These are phyloP conservation scores for Mormyrus iriodes DNA, from an alignment of 2,113 vertebrate genomes.

Conservation along the genomic window DNA sequence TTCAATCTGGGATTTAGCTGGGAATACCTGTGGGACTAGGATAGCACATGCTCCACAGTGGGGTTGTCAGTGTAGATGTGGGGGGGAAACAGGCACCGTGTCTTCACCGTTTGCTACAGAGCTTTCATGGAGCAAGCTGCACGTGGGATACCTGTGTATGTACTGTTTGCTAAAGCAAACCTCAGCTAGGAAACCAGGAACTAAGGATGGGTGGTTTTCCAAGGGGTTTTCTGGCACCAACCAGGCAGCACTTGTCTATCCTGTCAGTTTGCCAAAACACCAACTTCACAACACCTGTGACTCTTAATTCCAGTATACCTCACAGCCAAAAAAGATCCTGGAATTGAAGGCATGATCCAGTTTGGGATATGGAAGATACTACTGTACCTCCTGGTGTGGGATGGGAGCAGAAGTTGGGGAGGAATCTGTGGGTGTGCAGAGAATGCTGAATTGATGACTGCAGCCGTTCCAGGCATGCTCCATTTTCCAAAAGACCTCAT, in stretches of 20 bases:
- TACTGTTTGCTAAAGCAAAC: conserved; percentile 15
- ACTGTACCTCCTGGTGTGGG: not conserved
- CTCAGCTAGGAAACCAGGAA: not conserved
- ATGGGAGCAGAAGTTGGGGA: not conserved
- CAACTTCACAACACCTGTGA: conserved; percentile 2
- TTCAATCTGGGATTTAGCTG: conserved; percentile 15
- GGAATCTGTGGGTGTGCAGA: not conserved
- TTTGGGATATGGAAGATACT: not conserved
- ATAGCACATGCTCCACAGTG: not conserved
- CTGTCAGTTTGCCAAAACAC: not conserved
- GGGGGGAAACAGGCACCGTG: not conserved
- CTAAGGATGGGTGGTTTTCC: not conserved
- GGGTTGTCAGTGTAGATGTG: not conserved
- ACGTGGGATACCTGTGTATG: conserved; percentile 6
- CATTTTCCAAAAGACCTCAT: not conserved
- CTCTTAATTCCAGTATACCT: not conserved
- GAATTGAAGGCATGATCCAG: not conserved
- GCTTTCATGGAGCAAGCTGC: conserved; percentile 33
- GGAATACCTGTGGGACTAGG: conserved; percentile 14
- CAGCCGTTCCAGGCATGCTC: not conserved
- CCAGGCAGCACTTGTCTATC: not conserved
- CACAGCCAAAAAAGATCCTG: not conserved
- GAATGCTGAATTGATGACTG: not conserved
- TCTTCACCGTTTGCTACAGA: not conserved
- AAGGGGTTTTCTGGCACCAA: conserved; percentile 9